These are phyloP conservation scores for Enteromius radiatus DNA, from an alignment of 2,797 vertebrate genomes.

Conservation along the genomic window DNA sequence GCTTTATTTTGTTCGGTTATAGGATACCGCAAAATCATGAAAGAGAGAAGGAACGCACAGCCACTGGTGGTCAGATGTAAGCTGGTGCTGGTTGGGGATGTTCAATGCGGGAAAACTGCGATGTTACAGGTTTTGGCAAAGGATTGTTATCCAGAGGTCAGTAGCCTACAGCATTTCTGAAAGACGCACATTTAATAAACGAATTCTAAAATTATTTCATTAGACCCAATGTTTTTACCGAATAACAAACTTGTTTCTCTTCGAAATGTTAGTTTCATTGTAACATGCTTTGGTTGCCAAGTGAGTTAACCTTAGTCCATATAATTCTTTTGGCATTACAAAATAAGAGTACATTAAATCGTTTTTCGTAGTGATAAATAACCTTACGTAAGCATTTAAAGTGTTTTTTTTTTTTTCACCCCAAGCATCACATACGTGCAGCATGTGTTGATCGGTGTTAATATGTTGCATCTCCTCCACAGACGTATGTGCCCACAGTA, in stretches of 20 bases:
- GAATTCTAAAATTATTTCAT: neutral
- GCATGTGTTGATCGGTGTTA: conserved; percentile 10
- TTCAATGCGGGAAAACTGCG: conserved; percentile 97
- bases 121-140: conserved; percentile 96
- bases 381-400: neutral
- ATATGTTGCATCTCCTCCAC: conserved; percentile 53
- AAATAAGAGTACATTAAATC: neutral
- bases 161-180: conserved; percentile 41
- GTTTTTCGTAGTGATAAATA: neutral
- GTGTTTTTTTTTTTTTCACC: neutral
- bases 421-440: neutral
- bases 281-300: neutral
- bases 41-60: conserved; percentile 88
- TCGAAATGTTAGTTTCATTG: neutral
- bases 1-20: conserved; percentile 24
- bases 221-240: neutral
- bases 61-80: conserved; percentile 92
- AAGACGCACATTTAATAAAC: neutral
- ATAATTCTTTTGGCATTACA: neutral
- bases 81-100: conserved; percentile 92
- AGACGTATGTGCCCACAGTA: conserved; percentile 96
- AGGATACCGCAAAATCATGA: conserved; percentile 74
- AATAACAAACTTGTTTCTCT: neutral
- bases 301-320: neutral
- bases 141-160: conserved; percentile 96